Evolutionary conservation across 2,113 vertebrate species (phyloP).

Genomic region (human (Homo sapiens)): GRCh38 chr3:58690001-58690500

Average conservation of each 20-base stretch:
- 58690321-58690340: background rate
- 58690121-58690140: background rate
- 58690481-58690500: background rate
- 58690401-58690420: background rate
- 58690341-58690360: background rate
- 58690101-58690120: background rate
- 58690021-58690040: background rate
- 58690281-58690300: background rate
- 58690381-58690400: background rate
- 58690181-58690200: background rate
- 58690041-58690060: background rate
- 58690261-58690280: background rate
- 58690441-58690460: background rate
- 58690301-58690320: background rate
- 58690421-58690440: background rate
- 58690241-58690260: background rate
- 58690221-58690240: background rate
- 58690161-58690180: background rate
- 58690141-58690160: background rate
- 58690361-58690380: background rate
- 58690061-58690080: background rate
- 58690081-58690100: background rate
- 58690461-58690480: background rate
- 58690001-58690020: background rate
- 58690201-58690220: background rate